Conservation (phyloP, 2,113 vertebrate genomes). For the Ia io region DNA sequence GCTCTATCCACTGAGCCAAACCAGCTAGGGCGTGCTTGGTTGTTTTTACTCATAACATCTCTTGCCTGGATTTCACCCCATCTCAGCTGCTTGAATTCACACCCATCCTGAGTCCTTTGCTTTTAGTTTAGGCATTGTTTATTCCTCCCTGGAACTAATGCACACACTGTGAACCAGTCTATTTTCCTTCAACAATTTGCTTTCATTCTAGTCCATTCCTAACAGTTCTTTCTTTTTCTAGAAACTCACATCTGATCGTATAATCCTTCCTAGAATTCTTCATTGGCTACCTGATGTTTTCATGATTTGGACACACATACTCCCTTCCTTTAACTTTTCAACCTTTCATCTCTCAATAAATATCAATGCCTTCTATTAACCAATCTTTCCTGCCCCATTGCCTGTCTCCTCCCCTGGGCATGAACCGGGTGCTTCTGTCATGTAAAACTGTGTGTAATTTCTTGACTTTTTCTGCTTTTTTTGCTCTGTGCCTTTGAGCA, state of each 20-base stretch:
- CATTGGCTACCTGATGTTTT: neutral
- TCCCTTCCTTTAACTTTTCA: neutral
- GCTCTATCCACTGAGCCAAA: too few species aligned
- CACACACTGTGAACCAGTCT: neutral
- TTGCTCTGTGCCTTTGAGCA: neutral
- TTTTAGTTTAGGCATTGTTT: neutral
- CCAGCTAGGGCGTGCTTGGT: neutral
- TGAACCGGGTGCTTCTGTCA: neutral
- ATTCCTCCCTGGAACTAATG: neutral
- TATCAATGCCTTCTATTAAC: conserved; percentile 2
- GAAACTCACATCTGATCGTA: neutral
- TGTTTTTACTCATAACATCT: neutral
- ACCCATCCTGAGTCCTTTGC: neutral
- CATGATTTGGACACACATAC: neutral
- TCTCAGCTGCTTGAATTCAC: neutral
- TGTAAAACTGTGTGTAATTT: neutral
- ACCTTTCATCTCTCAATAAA: neutral
- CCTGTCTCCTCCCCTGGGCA: neutral
- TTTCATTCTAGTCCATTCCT: neutral
- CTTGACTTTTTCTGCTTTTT: neutral
- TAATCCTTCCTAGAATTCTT: neutral
- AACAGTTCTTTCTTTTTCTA: neutral
- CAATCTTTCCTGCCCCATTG: neutral
- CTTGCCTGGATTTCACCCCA: neutral
- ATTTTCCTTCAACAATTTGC: neutral